Base-by-base conservation (phyloP, 2,888 invertebrate genomes). In the Hirtodrosophila trivittata region DNA sequence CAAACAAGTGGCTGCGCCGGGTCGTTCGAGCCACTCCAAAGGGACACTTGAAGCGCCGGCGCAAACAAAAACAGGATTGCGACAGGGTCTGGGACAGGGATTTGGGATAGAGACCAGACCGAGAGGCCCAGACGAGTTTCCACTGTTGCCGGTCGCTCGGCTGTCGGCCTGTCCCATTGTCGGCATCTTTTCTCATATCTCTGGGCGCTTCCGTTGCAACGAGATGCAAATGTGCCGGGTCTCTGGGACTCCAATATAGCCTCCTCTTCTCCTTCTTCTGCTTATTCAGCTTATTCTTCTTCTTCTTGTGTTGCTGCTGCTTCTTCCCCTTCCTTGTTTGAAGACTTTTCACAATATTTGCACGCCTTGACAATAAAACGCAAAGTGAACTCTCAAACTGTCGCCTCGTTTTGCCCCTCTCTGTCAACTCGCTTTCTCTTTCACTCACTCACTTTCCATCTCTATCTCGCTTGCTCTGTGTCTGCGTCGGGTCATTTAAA, bases 191-290 rank as follows among this genome's bases (percentile, higher is more conserved):
- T 80, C 63, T 70, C 66, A 74, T 75, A 81, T 77, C 62, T 59
- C 60, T 66, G 85, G 85, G 85, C 86, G 81, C 86, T 84, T 81
- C 86, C 84, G 86, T 84, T 76, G 80, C 86, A 86, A 59, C 82
- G 64, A 72, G 77, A 86, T 81, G 80, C 80, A 81, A 81, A 81
- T 86, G 86, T 58, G 46, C 28, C 54, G 6, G n/a, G 39, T 25
- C 16, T 14, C 14, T 21, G 57, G 35, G 35, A 35, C 58, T 41
- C n/a, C n/a, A 3, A 25, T 42, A 41, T 21, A 21, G 39, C 32
- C 21, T 47, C 13, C 67, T 26, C 18, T 7, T 8, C 32, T 21
- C 8, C 14, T 16, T 3, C 30, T 6, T 26, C 28, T 8, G n/a
- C 41, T 25, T 28, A 2, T 7, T 7, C 9, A 8, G 35, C 28